phyloP scores from a whole-genome alignment of 2,888 invertebrate species.

The Xanthia icteritia region DNA sequence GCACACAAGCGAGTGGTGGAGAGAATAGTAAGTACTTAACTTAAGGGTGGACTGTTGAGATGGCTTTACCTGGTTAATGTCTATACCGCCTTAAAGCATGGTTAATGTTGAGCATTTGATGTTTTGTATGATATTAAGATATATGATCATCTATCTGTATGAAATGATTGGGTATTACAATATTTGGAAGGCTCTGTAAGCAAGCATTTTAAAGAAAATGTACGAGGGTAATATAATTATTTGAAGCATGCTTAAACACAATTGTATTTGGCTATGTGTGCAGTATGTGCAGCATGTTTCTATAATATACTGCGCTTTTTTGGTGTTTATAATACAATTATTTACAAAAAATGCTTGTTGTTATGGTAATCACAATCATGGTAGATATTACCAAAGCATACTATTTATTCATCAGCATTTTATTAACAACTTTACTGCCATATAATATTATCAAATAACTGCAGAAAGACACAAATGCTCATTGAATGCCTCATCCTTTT shows the following conservation, averaged over 20 bases:
- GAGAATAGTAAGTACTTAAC: conserved; percentile 85
- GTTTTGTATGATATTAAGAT: background rate
- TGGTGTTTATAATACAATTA: conserved; percentile 27
- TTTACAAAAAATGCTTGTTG: conserved; percentile 29
- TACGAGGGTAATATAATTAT: background rate
- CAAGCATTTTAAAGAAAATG: background rate
- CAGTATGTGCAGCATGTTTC: conserved; percentile 28
- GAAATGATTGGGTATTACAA: background rate
- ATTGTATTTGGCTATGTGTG: conserved; percentile 16
- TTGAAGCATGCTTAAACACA: conserved; percentile 32
- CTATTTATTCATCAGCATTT: conserved; percentile 22
- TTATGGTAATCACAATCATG: conserved; percentile 8
- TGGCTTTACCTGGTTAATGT: conserved; percentile 65
- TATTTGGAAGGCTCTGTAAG: background rate
- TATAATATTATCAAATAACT: conserved; percentile 8
- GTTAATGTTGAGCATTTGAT: conserved; percentile 13
- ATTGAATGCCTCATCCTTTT: background rate
- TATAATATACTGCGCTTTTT: conserved; percentile 16
- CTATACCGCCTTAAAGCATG: conserved; percentile 46
- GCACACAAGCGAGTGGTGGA: conserved; percentile 89
- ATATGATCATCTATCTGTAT: background rate
- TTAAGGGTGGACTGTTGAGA: conserved; percentile 62
- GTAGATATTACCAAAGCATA: conserved; percentile 6
- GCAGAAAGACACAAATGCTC: background rate
- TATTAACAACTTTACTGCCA: conserved; percentile 18